These are phyloP conservation scores for Ormyrus thymus DNA, from an alignment of 2,888 invertebrate genomes.

Conservation along the genomic window DNA sequence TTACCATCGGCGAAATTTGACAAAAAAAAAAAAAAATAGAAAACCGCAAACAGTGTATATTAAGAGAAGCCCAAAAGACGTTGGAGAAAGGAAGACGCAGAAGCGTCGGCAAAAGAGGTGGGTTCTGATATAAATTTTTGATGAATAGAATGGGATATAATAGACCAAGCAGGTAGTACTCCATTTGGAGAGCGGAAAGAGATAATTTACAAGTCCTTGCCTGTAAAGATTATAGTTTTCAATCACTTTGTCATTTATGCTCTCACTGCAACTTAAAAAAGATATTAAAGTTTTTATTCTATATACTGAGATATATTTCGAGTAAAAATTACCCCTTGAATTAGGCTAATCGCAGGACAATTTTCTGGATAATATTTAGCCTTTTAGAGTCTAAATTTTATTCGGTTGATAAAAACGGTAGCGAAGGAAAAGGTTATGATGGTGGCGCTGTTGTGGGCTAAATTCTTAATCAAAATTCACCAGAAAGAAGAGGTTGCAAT, in stretches of 20 bases:
- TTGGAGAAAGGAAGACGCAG: background rate
- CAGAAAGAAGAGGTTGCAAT: too few relatives aligned
- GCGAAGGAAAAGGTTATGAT: too few relatives aligned
- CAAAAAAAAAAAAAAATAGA: background rate
- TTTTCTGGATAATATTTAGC: too few relatives aligned
- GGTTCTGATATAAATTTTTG: conserved; percentile 20
- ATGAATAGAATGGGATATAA: conserved; percentile 41
- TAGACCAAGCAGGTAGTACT: conserved; percentile 15
- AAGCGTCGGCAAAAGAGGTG: conserved; percentile 50
- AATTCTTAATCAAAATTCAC: too few relatives aligned
- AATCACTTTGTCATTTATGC: conserved; percentile 52
- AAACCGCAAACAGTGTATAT: background rate
- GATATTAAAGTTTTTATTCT: too few relatives aligned
- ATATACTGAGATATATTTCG: too few relatives aligned
- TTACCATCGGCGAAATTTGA: too few relatives aligned
- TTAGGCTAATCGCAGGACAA: too few relatives aligned
- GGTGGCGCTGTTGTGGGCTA: too few relatives aligned
- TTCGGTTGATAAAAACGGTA: too few relatives aligned
- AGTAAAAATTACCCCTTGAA: too few relatives aligned
- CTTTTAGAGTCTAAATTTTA: too few relatives aligned
- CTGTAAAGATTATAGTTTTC: conserved; percentile 49
- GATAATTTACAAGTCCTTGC: conserved; percentile 49
- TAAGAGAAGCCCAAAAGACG: conserved; percentile 5
- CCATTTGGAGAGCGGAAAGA: conserved; percentile 46
- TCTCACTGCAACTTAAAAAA: background rate